phyloP scores from a whole-genome alignment of 2,113 vertebrate species.

The Bujurquina vittata region DNA sequence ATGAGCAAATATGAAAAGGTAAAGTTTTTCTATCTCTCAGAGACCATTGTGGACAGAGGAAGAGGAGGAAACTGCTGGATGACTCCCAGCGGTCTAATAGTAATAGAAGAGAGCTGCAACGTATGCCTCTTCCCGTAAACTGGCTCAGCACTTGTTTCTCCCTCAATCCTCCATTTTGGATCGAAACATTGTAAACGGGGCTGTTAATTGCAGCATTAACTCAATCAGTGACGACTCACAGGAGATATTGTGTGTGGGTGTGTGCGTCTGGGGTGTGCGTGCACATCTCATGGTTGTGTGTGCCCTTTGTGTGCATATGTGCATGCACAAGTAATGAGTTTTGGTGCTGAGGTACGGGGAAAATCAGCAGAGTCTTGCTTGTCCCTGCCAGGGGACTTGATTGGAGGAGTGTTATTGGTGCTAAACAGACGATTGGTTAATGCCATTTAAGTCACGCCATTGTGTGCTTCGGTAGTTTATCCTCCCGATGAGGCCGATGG shows the following conservation, averaged over 20 bases:
- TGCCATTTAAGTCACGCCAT: constrained; percentile 42
- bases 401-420: constrained; percentile 30
- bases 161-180: constrained; percentile 64
- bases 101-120: constrained; percentile 53
- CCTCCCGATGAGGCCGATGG: constrained; percentile 48
- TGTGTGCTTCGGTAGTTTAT: constrained; percentile 42
- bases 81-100: constrained; percentile 64
- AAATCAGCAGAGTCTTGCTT: constrained; percentile 55
- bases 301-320: constrained; percentile 17
- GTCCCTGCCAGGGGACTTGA: constrained; percentile 42
- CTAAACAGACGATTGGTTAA: constrained; percentile 53
- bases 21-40: constrained; percentile 43
- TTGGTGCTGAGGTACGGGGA: constrained; percentile 65
- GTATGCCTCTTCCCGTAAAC: constrained; percentile 52
- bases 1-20: constrained; percentile 57
- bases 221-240: constrained; percentile 68
- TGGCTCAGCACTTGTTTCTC: constrained; percentile 70
- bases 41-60: constrained; percentile 29
- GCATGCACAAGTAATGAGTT: constrained; percentile 58
- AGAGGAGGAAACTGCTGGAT: constrained; percentile 20
- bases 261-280: background rate
- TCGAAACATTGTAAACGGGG: constrained; percentile 66
- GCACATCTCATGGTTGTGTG: constrained; percentile 12
- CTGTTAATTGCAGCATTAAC: constrained; percentile 70
- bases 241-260: constrained; percentile 29